Percentiles rank a stretch among this genome's conserved stretches.
phyloP scores from a whole-genome alignment of 2,113 vertebrate species.

The Shinisaurus crocodilurus region DNA sequence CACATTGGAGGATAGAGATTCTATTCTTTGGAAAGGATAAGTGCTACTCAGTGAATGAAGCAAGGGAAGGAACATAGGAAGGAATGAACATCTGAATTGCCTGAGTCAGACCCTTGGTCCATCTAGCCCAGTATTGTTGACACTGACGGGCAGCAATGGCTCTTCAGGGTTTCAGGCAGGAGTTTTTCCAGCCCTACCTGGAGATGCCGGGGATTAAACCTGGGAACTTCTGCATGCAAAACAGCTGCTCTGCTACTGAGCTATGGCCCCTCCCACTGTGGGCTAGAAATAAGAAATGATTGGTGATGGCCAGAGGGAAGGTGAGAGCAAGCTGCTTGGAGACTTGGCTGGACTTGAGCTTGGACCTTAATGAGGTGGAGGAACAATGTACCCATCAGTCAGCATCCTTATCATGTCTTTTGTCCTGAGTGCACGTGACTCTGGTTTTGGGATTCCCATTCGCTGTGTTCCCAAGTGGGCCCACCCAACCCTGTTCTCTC shows the following conservation, averaged over 20 bases:
- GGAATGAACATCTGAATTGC: no score
- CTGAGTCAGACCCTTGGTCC: no score
- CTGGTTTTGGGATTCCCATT: background rate
- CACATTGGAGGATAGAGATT: background rate
- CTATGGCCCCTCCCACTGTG: no score
- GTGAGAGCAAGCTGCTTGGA: background rate
- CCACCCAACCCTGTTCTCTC: constrained; percentile 16
- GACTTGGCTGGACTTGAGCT: background rate
- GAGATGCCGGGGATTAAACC: no score
- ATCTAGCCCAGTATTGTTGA: no score
- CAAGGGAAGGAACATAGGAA: background rate
- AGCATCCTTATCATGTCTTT: background rate
- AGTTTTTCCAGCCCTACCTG: no score
- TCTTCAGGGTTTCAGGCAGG: no score
- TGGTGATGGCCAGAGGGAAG: background rate
- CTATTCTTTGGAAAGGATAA: background rate
- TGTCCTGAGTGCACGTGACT: background rate
- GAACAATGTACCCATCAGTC: background rate
- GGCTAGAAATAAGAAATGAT: background rate
- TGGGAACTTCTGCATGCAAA: no score
- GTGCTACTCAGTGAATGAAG: background rate
- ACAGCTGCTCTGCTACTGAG: no score
- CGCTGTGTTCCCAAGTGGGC: background rate
- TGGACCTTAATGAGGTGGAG: background rate
- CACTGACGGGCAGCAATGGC: no score